A percentile compares a stretch with the other conserved stretches of the same genome.
Conservation (phyloP, 1,140 invertebrate species). For the Triops cancriformis region DNA sequence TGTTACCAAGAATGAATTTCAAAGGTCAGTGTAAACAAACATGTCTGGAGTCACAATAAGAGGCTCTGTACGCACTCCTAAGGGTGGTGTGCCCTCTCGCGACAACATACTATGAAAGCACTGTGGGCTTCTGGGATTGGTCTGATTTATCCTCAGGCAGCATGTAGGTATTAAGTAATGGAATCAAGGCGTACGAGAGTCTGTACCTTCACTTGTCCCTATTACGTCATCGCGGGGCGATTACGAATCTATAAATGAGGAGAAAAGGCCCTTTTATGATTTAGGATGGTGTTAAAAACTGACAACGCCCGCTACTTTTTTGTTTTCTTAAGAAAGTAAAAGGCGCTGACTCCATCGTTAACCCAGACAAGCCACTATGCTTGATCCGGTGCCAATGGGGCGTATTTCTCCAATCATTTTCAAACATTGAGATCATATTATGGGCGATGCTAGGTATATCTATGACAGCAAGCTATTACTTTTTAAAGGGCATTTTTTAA, state of each 20-base stretch:
- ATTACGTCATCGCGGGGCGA: no score
- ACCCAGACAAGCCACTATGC: neutral
- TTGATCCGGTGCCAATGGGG: conserved; percentile 8
- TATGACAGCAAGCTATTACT: neutral
- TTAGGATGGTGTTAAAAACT: neutral
- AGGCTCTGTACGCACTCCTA: no score
- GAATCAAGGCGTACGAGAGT: no score
- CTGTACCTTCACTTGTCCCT: no score
- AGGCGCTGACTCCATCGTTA: neutral
- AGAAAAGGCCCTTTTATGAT: neutral
- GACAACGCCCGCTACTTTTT: neutral
- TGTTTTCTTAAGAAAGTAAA: neutral
- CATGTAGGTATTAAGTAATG: no score
- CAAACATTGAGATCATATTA: neutral
- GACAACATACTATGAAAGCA: no score
- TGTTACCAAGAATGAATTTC: no score
- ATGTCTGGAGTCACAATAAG: no score
- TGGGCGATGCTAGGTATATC: neutral
- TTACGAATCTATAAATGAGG: neutral
- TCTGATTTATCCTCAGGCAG: no score
- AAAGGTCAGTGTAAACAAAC: no score
- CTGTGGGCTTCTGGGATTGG: no score
- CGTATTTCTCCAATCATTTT: neutral
- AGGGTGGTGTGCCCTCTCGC: no score
- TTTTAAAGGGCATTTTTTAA: neutral